A percentile compares a stretch with the other conserved stretches of the same genome.
Evolutionary conservation across 1,140 invertebrate species (phyloP).

Genomic region (Euborellia annulipes): DNA sequence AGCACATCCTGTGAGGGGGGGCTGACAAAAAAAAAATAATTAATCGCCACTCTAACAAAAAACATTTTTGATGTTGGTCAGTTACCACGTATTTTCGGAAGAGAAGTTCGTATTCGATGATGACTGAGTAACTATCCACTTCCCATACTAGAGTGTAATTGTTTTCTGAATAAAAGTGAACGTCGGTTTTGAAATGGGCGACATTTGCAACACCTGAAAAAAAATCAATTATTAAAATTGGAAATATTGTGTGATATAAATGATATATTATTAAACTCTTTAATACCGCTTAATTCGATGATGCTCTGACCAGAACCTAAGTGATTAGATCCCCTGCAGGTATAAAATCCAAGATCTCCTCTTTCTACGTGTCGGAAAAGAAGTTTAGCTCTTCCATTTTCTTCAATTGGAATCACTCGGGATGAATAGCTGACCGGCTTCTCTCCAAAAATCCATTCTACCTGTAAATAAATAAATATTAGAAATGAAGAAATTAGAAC

Average conservation of each 20-base stretch:
- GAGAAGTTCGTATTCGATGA: slow-evolving; percentile 52
- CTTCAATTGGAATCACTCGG: slow-evolving; percentile 36
- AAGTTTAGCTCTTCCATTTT: slow-evolving; percentile 42
- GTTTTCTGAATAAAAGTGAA: slow-evolving; percentile 24
- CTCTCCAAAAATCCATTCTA: slow-evolving; percentile 35
- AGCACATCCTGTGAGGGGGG: not conserved
- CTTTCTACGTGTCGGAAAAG: slow-evolving; percentile 48
- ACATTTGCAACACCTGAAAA: slow-evolving; percentile 37
- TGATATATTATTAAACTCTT: too few species aligned
- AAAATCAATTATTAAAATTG: too few species aligned
- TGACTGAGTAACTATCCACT: slow-evolving; percentile 55
- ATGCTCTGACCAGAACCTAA: slow-evolving; percentile 36
- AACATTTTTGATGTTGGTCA: not conserved
- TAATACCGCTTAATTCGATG: slow-evolving; percentile 36
- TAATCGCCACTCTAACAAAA: too few species aligned
- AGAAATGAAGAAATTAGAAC: too few species aligned
- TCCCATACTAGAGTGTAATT: slow-evolving; percentile 56
- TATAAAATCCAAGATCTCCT: slow-evolving; percentile 58
- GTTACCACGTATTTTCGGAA: slow-evolving; percentile 28
- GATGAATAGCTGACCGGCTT: slow-evolving; percentile 34
- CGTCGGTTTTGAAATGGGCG: slow-evolving; percentile 39
- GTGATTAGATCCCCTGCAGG: slow-evolving; percentile 56
- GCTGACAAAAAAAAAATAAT: too few species aligned
- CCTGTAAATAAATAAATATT: slow-evolving; percentile 15
- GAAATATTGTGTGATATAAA: too few species aligned